phyloP scores from a whole-genome alignment of 2,797 vertebrate species.

The Scomberomorus guttatus region DNA sequence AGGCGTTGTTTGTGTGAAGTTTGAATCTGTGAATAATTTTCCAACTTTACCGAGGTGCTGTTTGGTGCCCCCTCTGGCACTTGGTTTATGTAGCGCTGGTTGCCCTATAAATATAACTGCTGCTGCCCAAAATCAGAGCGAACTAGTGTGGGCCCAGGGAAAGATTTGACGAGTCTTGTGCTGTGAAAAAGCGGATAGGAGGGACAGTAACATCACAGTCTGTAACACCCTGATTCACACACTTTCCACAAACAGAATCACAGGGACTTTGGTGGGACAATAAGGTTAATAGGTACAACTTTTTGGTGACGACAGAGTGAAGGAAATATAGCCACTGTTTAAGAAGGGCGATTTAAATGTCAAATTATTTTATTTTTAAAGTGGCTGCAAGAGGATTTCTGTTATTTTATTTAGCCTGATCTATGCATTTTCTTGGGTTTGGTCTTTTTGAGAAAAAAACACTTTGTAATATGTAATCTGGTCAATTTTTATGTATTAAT shows the following conservation, averaged over 20 bases:
- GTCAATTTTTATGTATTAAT: neutral
- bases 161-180: slow-evolving; percentile 24
- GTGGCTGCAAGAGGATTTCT: too few species aligned
- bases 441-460: too few species aligned
- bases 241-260: neutral
- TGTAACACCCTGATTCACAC: neutral
- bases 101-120: neutral
- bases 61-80: too few species aligned
- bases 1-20: too few species aligned
- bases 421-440: neutral
- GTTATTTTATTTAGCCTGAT: neutral
- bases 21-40: too few species aligned
- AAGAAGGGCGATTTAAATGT: neutral
- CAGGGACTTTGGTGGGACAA: neutral
- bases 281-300: too few species aligned
- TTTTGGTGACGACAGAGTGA: too few species aligned
- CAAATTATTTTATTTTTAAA: too few species aligned
- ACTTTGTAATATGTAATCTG: neutral
- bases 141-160: neutral
- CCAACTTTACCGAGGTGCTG: too few species aligned
- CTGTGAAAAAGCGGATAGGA: neutral
- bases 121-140: slow-evolving; percentile 1
- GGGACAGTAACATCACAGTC: slow-evolving; percentile 16
- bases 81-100: too few species aligned
- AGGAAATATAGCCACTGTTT: too few species aligned